Conservation (phyloP, 2,797 vertebrate genomes). For the Centropyge bicolor region DNA sequence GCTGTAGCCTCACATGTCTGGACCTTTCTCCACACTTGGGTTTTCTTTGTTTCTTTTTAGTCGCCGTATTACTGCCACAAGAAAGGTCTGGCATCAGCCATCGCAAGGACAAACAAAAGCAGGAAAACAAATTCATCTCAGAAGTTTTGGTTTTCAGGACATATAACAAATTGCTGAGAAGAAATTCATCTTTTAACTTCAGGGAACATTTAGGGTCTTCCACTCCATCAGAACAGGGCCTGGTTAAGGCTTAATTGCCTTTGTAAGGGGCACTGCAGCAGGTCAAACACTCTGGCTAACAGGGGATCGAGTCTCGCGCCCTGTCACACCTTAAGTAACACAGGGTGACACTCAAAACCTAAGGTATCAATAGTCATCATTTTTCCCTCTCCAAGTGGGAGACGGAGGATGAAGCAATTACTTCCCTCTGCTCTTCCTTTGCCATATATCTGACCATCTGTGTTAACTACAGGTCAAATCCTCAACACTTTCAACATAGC, state of each 20-base stretch:
- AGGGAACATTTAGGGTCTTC: neutral
- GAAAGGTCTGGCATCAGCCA: conserved; percentile 8
- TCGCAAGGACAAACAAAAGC: conserved; percentile 21
- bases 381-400: conserved; percentile 29
- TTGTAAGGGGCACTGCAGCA: conserved; percentile 17
- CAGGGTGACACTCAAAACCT: conserved; percentile 34
- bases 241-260: conserved; percentile 36
- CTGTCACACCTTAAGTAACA: conserved; percentile 28
- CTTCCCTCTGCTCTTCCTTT: conserved; percentile 19
- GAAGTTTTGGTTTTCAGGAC: conserved; percentile 3
- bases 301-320: conserved; percentile 14
- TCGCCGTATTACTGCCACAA: neutral
- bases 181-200: conserved; percentile 10
- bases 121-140: conserved; percentile 9
- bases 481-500: neutral
- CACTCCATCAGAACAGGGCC: neutral
- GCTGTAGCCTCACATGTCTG: conserved; percentile 32
- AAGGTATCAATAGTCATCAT: conserved; percentile 41
- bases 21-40: conserved; percentile 29
- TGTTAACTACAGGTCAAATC: conserved; percentile 13
- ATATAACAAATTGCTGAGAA: neutral
- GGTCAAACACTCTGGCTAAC: conserved; percentile 39
- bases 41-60: conserved; percentile 16
- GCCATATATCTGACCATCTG: neutral
- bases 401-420: conserved; percentile 35